These are phyloP conservation scores for Hirtodrosophila histrioides DNA, from an alignment of 2,888 invertebrate species.

Conservation along the genomic window DNA sequence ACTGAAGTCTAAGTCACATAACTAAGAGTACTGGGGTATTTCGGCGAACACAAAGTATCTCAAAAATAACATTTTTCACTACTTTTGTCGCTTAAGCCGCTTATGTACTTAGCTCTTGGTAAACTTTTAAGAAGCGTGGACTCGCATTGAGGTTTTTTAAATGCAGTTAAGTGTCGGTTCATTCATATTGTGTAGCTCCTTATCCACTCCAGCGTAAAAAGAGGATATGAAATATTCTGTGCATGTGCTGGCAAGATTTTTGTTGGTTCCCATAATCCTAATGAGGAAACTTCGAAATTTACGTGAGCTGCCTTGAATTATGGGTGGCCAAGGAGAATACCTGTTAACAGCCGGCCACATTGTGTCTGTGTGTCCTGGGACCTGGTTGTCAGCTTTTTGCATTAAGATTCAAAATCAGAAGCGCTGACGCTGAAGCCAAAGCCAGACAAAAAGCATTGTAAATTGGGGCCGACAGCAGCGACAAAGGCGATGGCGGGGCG, in stretches of 20 bases:
- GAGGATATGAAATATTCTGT: constrained; percentile 73
- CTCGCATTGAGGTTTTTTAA: constrained; percentile 15
- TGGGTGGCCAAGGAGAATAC: constrained; percentile 54
- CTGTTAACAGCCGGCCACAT: constrained; percentile 64
- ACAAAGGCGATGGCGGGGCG: constrained; percentile 14
- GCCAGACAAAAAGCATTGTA: constrained; percentile 74
- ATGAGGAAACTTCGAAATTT: constrained; percentile 79
- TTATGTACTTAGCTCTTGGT: constrained; percentile 34
- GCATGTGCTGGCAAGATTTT: constrained; percentile 66
- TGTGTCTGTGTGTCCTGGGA: constrained; percentile 19
- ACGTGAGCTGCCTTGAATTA: constrained; percentile 75
- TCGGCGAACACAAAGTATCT: not conserved
- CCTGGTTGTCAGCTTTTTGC: constrained; percentile 53
- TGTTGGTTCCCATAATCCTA: constrained; percentile 77
- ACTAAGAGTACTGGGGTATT: too few relatives aligned
- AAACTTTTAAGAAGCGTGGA: constrained; percentile 16
- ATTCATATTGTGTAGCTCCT: constrained; percentile 7
- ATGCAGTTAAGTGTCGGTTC: constrained; percentile 6
- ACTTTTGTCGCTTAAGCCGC: constrained; percentile 37
- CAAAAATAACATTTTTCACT: constrained; percentile 16
- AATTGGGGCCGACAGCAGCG: constrained; percentile 74
- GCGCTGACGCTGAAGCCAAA: constrained; percentile 25
- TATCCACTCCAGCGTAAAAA: constrained; percentile 50
- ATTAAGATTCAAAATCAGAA: constrained; percentile 62
- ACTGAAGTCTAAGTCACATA: too few relatives aligned